Evolutionary conservation across 2,888 invertebrate species (phyloP), one percentile per base, ranked within the genome.

Genomic region (Sphaerophoria rueppellii): DNA sequence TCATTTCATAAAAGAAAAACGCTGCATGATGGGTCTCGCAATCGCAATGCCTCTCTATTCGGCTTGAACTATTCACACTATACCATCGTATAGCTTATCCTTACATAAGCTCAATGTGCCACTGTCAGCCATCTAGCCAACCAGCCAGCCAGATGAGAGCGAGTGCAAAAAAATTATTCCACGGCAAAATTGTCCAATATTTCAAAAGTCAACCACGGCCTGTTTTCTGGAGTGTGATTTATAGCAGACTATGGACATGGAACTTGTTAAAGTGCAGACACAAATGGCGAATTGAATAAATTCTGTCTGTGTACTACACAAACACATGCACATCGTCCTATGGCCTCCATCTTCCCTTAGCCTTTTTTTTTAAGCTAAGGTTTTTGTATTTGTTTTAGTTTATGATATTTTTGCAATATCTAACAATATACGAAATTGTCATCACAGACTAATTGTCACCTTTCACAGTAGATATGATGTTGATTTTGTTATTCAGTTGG

Each of bases 171-270:
- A 74, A 79, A 60, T 11, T 43, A 74, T 34, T 60, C 34, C 65
- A 76, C 40, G 55, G 70, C 85, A 81, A 81, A 85, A 85, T 77
- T 85, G 73, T 85, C 81, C 85, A 85, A 85, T 85, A 85, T 85
- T 81, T 85, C 85, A 85, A 85, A 85, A 85, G 85, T 85, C 81
- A 85, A 85, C 85, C 85, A 77, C 81, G 85, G 85, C 76, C 69
- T 54, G 81, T 77, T 85, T 85, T 85, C 81, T 73, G 76, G 63
- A 43, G 52, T 60, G 69, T 81, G 85, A 85, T 85, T 85, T 76
- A 85, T 85, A 70, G 76, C 77, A 63, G 37, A 24, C 73, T 54
- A 72, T 69, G 81, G 76, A 73, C 69, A 65, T 73, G 76, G 58
- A 76, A 83, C 83, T 75, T 83, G 83, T 76, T 83, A 83, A 85